Evolutionary conservation across 2,113 vertebrate genomes (phyloP).

Genomic region (Lonchura striata): DNA sequence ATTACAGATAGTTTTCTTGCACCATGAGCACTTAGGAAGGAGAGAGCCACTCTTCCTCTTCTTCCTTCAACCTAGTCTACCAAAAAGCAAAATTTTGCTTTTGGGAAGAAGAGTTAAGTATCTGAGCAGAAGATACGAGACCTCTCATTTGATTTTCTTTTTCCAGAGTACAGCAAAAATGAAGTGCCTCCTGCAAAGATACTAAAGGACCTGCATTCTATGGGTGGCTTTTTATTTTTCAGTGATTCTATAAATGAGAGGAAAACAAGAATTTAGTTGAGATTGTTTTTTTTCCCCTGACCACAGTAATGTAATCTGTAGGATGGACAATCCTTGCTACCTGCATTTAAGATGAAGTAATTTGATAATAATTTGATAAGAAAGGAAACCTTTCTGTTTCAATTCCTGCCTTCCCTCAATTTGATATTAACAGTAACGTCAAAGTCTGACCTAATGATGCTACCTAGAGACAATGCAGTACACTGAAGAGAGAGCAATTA

Average conservation of each 20-base stretch:
- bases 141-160: neutral
- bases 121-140: neutral
- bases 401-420: neutral
- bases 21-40: neutral
- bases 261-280: neutral
- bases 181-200: neutral
- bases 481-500: neutral
- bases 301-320: neutral
- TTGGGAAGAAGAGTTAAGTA: neutral
- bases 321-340: neutral
- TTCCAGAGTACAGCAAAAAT: neutral
- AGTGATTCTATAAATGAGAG: neutral
- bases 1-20: accelerated
- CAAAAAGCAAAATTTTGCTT: neutral
- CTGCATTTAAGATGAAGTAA: neutral
- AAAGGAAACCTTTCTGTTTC: neutral
- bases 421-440: neutral
- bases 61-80: neutral
- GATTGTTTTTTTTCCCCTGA: neutral
- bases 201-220: neutral
- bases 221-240: neutral
- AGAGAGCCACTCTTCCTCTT: neutral
- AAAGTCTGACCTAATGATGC: neutral
- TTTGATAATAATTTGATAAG: neutral
- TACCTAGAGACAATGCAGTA: neutral